Conservation (phyloP, 2,113 vertebrate genomes). For the Shinisaurus crocodilurus region DNA sequence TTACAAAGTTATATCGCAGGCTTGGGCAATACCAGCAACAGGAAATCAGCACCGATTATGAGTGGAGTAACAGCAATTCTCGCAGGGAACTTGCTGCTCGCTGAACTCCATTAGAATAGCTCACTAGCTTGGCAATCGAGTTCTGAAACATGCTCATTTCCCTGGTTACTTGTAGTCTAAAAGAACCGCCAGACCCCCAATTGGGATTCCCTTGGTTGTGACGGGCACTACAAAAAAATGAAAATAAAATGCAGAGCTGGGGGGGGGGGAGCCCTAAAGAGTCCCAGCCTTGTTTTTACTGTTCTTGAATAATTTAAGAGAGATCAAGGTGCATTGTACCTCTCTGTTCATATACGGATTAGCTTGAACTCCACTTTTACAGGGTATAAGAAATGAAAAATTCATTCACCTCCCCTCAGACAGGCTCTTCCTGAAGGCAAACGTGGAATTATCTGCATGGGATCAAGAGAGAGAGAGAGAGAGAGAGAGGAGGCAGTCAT, state of each 20-base stretch:
- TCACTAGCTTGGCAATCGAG: neutral
- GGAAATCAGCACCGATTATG: slow-evolving; percentile 11
- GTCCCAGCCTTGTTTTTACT: neutral
- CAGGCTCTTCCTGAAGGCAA: slow-evolving; percentile 47
- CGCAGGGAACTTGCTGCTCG: neutral
- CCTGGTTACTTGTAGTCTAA: slow-evolving; percentile 26
- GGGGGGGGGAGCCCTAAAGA: neutral
- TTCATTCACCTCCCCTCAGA: slow-evolving; percentile 33
- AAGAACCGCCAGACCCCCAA: neutral
- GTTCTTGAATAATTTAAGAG: slow-evolving; percentile 5
- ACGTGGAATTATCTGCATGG: slow-evolving; percentile 7
- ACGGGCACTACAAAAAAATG: neutral
- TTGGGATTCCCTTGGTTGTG: neutral
- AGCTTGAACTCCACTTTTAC: slow-evolving; percentile 23
- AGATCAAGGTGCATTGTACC: slow-evolving; percentile 42
- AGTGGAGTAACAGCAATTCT: neutral
- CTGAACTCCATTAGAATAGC: accelerated
- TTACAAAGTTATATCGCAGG: slow-evolving; percentile 2
- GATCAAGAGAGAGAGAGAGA: neutral
- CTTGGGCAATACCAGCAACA: neutral
- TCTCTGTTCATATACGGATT: slow-evolving; percentile 26
- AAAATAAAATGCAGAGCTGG: neutral
- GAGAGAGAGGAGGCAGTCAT: neutral
- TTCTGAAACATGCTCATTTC: slow-evolving; percentile 28
- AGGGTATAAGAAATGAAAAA: slow-evolving; percentile 47